Evolutionary conservation across 1,140 invertebrate species (phyloP).

Genomic region (Pseudomyrmex concolor): DNA sequence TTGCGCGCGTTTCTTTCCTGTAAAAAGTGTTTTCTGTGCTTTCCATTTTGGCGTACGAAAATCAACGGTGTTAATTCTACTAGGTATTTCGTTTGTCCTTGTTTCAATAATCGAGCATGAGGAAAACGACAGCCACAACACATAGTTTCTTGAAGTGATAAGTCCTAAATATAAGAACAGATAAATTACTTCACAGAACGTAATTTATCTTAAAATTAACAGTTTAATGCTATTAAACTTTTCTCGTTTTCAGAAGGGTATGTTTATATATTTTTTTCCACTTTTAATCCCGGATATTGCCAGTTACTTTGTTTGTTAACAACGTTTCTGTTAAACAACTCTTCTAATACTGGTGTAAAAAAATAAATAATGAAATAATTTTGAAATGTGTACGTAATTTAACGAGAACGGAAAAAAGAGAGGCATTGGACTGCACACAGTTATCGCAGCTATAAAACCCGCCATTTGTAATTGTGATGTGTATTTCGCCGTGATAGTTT

Average conservation of each 20-base stretch:
- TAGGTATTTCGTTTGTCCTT: neutral
- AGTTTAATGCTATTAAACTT: too few species aligned
- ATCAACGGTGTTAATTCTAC: conserved; percentile 65
- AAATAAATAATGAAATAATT: neutral
- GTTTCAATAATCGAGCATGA: conserved; percentile 21
- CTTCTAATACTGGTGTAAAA: neutral
- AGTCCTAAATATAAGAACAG: neutral
- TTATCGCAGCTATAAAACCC: conserved; percentile 47
- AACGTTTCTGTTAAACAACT: too few species aligned
- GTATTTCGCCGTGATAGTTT: conserved; percentile 66
- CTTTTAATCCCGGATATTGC: too few species aligned
- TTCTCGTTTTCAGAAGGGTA: too few species aligned
- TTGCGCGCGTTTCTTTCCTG: conserved; percentile 25
- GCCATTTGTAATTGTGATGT: conserved; percentile 61
- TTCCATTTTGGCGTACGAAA: conserved; percentile 70
- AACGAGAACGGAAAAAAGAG: conserved; percentile 18
- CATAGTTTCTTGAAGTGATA: conserved; percentile 2
- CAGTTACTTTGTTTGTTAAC: too few species aligned
- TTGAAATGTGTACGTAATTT: neutral
- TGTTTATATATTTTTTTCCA: too few species aligned
- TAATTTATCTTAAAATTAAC: too few species aligned
- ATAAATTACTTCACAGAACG: neutral
- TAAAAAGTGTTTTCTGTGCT: neutral
- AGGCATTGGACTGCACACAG: conserved; percentile 12
- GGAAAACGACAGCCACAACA: conserved; percentile 57